Conservation (phyloP, 92 coral and sea anemone genomes). For the Heteractis magnifica region DNA sequence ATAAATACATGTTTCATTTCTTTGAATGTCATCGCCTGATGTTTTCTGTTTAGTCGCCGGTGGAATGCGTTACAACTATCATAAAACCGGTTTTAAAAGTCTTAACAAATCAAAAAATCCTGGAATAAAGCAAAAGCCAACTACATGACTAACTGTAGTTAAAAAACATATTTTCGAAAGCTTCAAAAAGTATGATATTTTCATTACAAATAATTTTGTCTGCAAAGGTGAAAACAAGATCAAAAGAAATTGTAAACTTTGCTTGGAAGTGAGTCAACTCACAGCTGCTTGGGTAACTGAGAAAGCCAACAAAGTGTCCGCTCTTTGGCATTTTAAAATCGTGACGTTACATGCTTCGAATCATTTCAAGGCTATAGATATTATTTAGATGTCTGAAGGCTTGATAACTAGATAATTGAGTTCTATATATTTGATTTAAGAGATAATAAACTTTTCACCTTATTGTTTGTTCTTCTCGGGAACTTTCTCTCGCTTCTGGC, state of each 20-base stretch:
- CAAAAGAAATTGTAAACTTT: not conserved
- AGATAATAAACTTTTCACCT: not conserved
- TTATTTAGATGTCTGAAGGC: not conserved
- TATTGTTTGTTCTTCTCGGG: not conserved
- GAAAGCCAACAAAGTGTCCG: not conserved
- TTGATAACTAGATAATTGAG: not conserved
- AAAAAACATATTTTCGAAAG: not conserved
- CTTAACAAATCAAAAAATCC: not conserved
- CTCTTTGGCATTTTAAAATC: not conserved
- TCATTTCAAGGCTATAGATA: not conserved
- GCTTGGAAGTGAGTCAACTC: not conserved
- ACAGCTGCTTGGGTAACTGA: not conserved
- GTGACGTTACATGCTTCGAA: not conserved
- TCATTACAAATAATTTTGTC: not conserved
- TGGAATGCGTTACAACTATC: too few relatives aligned
- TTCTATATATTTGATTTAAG: not conserved
- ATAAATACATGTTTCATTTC: not conserved
- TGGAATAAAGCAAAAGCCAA: not conserved
- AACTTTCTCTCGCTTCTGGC: not conserved
- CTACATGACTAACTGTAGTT: too few relatives aligned
- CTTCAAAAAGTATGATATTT: not conserved
- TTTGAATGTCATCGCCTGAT: not conserved
- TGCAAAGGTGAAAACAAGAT: not conserved
- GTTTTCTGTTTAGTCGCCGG: not conserved
- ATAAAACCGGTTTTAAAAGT: not conserved